Conservation (phyloP, 2,113 vertebrate genomes). For the Oceanites oceanicus region DNA sequence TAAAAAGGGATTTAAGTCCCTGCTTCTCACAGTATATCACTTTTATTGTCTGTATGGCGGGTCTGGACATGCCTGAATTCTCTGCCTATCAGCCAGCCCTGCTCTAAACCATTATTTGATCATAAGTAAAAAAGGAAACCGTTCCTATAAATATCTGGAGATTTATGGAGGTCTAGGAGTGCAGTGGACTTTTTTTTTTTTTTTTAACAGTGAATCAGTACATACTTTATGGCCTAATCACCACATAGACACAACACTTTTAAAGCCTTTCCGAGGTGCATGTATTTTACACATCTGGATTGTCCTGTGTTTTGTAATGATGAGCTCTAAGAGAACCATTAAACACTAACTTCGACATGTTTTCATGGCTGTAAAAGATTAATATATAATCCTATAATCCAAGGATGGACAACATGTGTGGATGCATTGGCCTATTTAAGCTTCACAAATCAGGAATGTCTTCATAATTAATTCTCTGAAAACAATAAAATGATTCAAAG, state of each 20-base stretch:
- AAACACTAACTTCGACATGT: not conserved
- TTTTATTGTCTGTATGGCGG: not conserved
- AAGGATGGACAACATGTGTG: not conserved
- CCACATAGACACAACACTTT: not conserved
- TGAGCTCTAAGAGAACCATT: not conserved
- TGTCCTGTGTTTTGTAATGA: not conserved
- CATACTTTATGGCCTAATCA: not conserved
- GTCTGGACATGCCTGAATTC: not conserved
- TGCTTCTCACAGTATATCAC: not conserved
- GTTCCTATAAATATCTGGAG: not conserved
- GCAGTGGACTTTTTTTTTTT: not conserved
- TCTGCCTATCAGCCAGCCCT: not conserved
- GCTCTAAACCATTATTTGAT: not conserved
- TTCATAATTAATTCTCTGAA: not conserved
- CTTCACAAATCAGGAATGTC: not conserved
- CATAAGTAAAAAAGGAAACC: not conserved
- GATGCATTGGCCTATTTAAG: not conserved
- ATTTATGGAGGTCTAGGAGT: not conserved
- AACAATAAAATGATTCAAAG: not conserved
- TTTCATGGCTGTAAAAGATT: not conserved
- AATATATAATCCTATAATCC: not conserved
- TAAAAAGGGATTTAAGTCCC: not conserved
- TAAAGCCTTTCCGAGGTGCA: not conserved
- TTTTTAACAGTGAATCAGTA: not conserved
- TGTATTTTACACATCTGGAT: not conserved